Evolutionary conservation across 2,113 vertebrate genomes (phyloP).

Genomic region (Thunnus thynnus): DNA sequence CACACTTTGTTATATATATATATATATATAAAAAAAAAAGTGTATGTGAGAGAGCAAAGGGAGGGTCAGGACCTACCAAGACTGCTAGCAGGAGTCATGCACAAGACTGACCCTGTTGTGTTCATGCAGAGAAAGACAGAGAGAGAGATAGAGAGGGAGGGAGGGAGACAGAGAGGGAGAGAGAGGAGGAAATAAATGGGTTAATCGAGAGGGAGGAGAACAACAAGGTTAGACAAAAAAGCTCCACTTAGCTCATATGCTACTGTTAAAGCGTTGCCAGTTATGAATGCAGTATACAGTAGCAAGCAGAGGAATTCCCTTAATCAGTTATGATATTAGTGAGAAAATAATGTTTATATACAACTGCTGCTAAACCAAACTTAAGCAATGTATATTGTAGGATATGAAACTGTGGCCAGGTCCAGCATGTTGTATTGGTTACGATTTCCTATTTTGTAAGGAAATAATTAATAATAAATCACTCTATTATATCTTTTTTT

Average conservation of each 20-base stretch:
- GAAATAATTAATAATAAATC: not conserved
- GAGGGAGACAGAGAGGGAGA: constrained; percentile 40
- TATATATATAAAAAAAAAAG: constrained; percentile 9
- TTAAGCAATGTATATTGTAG: not conserved
- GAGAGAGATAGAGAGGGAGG: constrained; percentile 23
- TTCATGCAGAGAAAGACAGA: constrained; percentile 86
- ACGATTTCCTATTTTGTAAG: not conserved
- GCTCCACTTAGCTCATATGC: constrained; percentile 43
- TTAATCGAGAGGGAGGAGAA: constrained; percentile 80
- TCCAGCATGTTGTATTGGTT: not conserved
- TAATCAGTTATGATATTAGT: constrained; percentile 9
- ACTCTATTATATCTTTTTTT: not conserved
- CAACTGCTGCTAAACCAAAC: constrained; percentile 10
- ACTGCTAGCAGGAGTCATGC: constrained; percentile 99
- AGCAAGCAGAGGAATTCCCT: constrained; percentile 42
- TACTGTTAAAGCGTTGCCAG: constrained; percentile 38
- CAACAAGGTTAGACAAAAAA: constrained; percentile 75
- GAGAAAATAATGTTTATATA: not conserved
- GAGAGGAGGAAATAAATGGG: constrained; percentile 62
- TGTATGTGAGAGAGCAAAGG: constrained; percentile 80
- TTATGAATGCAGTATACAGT: constrained; percentile 15
- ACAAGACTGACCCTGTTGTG: constrained; percentile 98
- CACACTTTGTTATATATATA: constrained; percentile 26
- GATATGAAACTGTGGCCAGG: not conserved
- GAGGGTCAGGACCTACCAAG: constrained; percentile 98